A percentile compares a stretch with the other conserved stretches of the same genome.
These are phyloP conservation scores for Acanthurus tractus DNA, from an alignment of 2,797 vertebrate genomes.

Conservation along the genomic window DNA sequence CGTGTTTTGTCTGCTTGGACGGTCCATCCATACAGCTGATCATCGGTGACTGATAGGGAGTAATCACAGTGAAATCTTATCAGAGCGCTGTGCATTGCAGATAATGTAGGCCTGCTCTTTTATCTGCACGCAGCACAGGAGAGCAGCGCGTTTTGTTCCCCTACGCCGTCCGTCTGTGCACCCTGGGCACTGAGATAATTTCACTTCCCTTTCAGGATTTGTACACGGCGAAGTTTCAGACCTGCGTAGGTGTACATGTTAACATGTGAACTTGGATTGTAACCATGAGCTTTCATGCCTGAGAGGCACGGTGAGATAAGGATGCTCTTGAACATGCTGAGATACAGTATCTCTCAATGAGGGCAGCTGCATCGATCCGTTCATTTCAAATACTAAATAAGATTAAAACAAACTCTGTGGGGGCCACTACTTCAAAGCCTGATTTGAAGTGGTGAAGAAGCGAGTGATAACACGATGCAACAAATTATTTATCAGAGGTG, in stretches of 20 bases:
- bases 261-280: conserved; percentile 61
- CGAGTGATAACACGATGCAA: conserved; percentile 12
- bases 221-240: conserved; percentile 52
- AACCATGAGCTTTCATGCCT: conserved; percentile 57
- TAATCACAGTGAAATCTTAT: conserved; percentile 79
- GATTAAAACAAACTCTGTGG: conserved; percentile 66
- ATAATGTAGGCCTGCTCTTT: conserved; percentile 50
- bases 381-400: conserved; percentile 72
- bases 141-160: conserved; percentile 56
- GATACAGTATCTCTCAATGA: conserved; percentile 61
- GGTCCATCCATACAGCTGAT: conserved; percentile 68
- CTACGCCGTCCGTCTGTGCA: conserved; percentile 43
- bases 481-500: conserved; percentile 48
- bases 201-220: conserved; percentile 66
- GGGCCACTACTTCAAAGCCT: conserved; percentile 49
- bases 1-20: conserved; percentile 67
- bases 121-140: conserved; percentile 68
- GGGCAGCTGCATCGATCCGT: conserved; percentile 65
- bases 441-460: conserved; percentile 30
- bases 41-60: conserved; percentile 72
- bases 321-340: conserved; percentile 62
- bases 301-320: conserved; percentile 71
- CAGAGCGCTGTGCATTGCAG: conserved; percentile 51
- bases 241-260: conserved; percentile 70
- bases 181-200: conserved; percentile 73